phyloP scores from a whole-genome alignment of 2,113 vertebrate species.

The Paraplagusia blochii region DNA sequence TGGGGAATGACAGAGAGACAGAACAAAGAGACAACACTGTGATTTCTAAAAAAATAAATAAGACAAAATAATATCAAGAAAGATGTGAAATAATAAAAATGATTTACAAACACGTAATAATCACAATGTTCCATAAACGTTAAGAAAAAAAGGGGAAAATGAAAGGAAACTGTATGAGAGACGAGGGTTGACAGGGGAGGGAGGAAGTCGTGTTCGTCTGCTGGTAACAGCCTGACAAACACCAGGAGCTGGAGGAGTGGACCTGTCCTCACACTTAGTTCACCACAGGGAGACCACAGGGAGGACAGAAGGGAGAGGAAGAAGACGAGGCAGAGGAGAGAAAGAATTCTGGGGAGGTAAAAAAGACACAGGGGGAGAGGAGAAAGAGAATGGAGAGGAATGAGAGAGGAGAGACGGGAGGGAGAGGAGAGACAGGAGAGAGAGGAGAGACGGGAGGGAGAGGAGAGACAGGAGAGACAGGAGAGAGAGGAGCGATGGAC shows the following conservation, averaged over 20 bases:
- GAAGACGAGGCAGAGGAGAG: no score
- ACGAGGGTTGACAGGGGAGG: neutral
- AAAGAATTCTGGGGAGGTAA: conserved; percentile 1
- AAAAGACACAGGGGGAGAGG: no score
- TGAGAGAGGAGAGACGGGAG: no score
- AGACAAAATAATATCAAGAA: neutral
- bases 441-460: conserved; percentile 11
- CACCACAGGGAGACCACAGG: conserved; percentile 46
- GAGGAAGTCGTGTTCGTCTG: conserved; percentile 45
- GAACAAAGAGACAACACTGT: neutral
- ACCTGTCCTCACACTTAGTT: conserved; percentile 39
- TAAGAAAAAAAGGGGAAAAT: no score
- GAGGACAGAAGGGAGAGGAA: conserved; percentile 33
- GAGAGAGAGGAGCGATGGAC: conserved; percentile 6
- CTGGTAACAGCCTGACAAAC: conserved; percentile 48
- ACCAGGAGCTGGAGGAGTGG: neutral
- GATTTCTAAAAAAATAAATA: neutral
- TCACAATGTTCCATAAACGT: no score
- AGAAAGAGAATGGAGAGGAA: conserved; percentile 35
- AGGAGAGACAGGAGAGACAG: no score
- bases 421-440: neutral
- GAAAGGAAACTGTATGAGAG: no score
- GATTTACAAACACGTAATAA: neutral
- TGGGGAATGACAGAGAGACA: no score
- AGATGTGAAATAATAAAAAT: neutral